These are phyloP conservation scores for Parotocinclus haroldoi DNA, from an alignment of 2,797 vertebrate species.

Conservation along the genomic window DNA sequence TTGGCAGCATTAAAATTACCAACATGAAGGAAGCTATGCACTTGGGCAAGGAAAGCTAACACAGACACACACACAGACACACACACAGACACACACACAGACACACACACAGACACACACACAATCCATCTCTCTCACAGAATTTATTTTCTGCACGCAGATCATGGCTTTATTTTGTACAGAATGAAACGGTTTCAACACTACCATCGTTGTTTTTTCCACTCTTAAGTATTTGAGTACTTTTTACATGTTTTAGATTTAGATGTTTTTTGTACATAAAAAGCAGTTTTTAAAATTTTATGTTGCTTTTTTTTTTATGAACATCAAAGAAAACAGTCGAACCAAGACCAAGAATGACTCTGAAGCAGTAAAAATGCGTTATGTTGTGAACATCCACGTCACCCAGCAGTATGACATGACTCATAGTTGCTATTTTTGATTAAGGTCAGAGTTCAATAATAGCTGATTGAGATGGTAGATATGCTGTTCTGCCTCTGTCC, in stretches of 20 bases:
- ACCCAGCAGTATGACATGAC: constrained; percentile 24
- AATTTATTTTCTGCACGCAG: constrained; percentile 34
- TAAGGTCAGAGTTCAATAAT: constrained; percentile 31
- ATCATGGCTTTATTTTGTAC: constrained; percentile 50
- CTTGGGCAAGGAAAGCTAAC: constrained; percentile 43
- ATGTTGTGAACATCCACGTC: constrained; percentile 16
- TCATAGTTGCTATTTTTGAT: constrained; percentile 1
- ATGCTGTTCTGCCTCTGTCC: constrained; percentile 53
- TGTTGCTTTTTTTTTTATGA: constrained; percentile 49
- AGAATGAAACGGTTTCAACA: constrained; percentile 58
- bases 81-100: constrained; percentile 35
- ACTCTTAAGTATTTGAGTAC: constrained; percentile 38
- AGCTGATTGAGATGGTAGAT: constrained; percentile 23
- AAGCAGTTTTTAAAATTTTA: constrained; percentile 45
- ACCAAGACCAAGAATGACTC: constrained; percentile 10
- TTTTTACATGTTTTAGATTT: constrained; percentile 51
- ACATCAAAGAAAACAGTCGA: constrained; percentile 25
- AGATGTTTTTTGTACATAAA: constrained; percentile 55
- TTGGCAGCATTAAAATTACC: constrained; percentile 64
- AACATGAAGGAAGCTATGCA: constrained; percentile 40
- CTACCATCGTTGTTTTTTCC: constrained; percentile 44
- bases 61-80: constrained; percentile 35
- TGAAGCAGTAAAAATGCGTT: constrained; percentile 10
- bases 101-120: constrained; percentile 36
- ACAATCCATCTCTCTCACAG: constrained; percentile 8